phyloP scores from a whole-genome alignment of 2,888 invertebrate species.

The Entomobrya multifasciata region DNA sequence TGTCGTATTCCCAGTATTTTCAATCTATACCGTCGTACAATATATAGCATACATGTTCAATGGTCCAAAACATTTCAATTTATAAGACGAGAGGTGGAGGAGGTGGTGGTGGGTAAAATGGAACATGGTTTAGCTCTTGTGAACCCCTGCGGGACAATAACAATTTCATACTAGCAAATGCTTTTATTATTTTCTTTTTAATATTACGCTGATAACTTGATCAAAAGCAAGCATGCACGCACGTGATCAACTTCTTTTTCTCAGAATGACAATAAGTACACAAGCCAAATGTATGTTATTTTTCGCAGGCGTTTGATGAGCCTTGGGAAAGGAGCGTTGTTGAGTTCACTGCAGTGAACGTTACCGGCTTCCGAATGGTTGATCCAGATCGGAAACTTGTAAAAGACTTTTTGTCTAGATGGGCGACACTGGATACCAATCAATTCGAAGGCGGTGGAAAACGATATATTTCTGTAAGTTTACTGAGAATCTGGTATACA shows the following conservation, averaged over 20 bases:
- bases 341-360: conserved; percentile 98
- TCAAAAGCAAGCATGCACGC: conserved; percentile 25
- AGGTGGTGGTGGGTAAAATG: conserved; percentile 40
- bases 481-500: conserved; percentile 85
- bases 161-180: conserved; percentile 65
- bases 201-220: conserved; percentile 46
- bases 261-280: not conserved
- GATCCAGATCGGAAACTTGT: conserved; percentile 91
- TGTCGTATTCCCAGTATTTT: no score
- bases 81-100: conserved; percentile 19
- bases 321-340: conserved; percentile 96
- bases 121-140: conserved; percentile 71
- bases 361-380: conserved; percentile 97
- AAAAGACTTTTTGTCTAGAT: conserved; percentile 92
- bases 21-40: no score
- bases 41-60: not conserved
- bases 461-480: conserved; percentile 91
- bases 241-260: not conserved
- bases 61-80: conserved; percentile 52
- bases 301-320: conserved; percentile 97
- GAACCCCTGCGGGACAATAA: conserved; percentile 72
- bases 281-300: conserved; percentile 92
- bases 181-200: conserved; percentile 48
- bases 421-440: conserved; percentile 90
- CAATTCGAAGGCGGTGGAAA: conserved; percentile 89